phyloP scores from a whole-genome alignment of 2,797 vertebrate species.

The Geotria australis region DNA sequence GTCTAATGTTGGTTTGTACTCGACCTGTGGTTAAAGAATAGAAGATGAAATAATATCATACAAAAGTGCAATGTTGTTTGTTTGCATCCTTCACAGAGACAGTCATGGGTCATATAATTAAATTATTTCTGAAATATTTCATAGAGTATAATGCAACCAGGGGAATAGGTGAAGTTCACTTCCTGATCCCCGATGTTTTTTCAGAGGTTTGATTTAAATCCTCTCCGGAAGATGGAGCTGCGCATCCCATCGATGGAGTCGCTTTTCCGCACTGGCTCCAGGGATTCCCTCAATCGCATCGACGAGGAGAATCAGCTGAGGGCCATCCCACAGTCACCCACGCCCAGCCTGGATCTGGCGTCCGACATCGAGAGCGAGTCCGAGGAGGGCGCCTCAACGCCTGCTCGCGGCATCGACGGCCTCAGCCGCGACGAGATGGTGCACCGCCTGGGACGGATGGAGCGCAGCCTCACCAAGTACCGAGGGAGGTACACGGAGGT shows the following conservation, averaged over 20 bases:
- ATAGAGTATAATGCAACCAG: too few species aligned
- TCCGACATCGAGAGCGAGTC: constrained; percentile 76
- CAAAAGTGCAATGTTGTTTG: too few species aligned
- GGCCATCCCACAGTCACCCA: neutral
- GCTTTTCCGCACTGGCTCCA: constrained; percentile 43
- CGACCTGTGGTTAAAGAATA: too few species aligned
- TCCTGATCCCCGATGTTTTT: too few species aligned
- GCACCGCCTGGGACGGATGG: constrained; percentile 33
- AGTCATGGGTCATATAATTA: too few species aligned
- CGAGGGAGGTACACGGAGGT: constrained; percentile 73
- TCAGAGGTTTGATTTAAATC: too few species aligned
- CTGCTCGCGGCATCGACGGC: constrained; percentile 15
- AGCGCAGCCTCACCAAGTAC: constrained; percentile 47
- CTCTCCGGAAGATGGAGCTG: constrained; percentile 46
- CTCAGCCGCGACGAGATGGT: constrained; percentile 48
- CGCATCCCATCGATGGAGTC: constrained; percentile 69
- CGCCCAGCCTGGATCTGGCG: constrained; percentile 28
- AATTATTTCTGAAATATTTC: too few species aligned
- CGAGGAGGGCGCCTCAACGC: constrained; percentile 17
- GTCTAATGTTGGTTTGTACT: too few species aligned
- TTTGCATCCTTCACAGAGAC: too few species aligned
- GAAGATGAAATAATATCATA: too few species aligned
- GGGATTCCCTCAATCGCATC: constrained; percentile 41
- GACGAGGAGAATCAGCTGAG: constrained; percentile 16
- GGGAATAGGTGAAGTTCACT: too few species aligned